These are phyloP conservation scores for Chroicocephalus ridibundus DNA, from an alignment of 2,113 vertebrate genomes.

Conservation along the genomic window DNA sequence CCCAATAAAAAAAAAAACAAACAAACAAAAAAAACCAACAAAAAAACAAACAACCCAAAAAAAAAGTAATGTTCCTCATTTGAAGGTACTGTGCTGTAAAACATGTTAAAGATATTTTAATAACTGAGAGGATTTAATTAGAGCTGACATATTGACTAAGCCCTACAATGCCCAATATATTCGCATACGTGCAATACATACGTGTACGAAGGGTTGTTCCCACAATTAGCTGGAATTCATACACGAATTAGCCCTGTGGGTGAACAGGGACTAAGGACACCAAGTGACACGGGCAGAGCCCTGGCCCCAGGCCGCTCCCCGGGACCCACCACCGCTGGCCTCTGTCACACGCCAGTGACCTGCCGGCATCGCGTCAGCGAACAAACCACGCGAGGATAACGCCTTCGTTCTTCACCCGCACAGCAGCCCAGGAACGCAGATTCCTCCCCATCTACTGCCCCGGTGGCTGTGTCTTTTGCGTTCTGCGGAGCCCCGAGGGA, in stretches of 20 bases:
- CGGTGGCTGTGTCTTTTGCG: neutral
- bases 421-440: neutral
- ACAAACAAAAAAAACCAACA: no score
- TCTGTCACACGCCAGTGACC: neutral
- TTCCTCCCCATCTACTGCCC: neutral
- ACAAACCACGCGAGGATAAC: neutral
- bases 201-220: neutral
- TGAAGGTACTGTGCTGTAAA: neutral
- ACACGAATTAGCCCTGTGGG: constrained; percentile 17
- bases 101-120: constrained; percentile 19
- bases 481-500: neutral
- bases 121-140: constrained; percentile 57
- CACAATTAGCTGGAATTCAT: constrained; percentile 10
- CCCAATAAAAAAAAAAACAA: neutral
- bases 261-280: neutral
- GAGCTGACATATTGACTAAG: constrained; percentile 11
- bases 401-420: neutral
- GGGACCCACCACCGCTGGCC: neutral
- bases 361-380: neutral
- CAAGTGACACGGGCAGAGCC: neutral
- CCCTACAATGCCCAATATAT: neutral
- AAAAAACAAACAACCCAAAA: neutral
- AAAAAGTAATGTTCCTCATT: neutral
- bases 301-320: neutral
- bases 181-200: neutral